phyloP scores from a whole-genome alignment of 2,888 invertebrate species.

The Ormyrus thymus region DNA sequence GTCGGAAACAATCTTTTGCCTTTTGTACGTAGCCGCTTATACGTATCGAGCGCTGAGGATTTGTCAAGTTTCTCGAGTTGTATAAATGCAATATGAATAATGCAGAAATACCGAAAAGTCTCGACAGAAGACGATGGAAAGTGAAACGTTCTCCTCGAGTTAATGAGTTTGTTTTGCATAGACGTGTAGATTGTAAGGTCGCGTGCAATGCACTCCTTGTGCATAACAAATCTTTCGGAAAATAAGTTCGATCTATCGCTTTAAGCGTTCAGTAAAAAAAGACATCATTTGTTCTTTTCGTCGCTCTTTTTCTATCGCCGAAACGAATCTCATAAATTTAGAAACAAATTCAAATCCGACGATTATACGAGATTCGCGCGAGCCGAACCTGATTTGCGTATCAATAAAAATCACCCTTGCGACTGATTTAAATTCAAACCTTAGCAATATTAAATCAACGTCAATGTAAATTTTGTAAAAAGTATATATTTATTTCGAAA shows the following conservation, averaged over 20 bases:
- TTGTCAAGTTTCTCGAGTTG: background rate
- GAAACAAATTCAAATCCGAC: conserved; percentile 3
- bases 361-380: background rate
- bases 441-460: background rate
- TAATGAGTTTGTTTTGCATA: background rate
- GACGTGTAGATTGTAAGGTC: background rate
- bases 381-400: background rate
- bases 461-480: background rate
- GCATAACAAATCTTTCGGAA: too few relatives aligned
- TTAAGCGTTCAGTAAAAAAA: too few relatives aligned
- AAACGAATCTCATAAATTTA: conserved; percentile 14
- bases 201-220: too few relatives aligned
- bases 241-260: background rate
- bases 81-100: conserved; percentile 16
- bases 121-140: background rate
- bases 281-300: too few relatives aligned
- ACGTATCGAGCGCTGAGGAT: background rate
- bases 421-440: conserved; percentile 22
- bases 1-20: background rate
- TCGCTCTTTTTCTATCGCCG: background rate
- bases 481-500: conserved; percentile 15
- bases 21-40: background rate
- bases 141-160: conserved; percentile 19
- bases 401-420: background rate
- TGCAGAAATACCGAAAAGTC: conserved; percentile 1